Conservation (phyloP, 2,113 vertebrate species). For the Saimiri boliviensis region DNA sequence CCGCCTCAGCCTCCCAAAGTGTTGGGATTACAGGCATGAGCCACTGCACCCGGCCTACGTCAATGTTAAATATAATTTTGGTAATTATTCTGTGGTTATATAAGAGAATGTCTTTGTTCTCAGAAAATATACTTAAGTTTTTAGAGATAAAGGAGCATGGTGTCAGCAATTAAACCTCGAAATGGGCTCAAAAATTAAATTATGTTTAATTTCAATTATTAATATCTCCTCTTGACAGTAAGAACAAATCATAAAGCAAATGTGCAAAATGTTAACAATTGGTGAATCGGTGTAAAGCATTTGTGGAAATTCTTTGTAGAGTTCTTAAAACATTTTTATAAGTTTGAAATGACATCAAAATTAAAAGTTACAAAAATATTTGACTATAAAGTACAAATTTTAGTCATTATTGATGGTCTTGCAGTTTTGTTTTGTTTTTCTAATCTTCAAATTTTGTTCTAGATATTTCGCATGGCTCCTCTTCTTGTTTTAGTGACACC, state of each 20-base stretch:
- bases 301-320: background rate
- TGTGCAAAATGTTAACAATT: background rate
- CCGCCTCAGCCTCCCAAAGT: too few species aligned
- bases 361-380: slow-evolving; percentile 24
- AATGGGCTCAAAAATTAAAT: background rate
- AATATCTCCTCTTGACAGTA: background rate
- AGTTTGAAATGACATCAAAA: slow-evolving; percentile 19
- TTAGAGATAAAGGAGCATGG: background rate
- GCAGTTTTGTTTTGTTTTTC: background rate
- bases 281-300: background rate
- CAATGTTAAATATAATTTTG: slow-evolving; percentile 30
- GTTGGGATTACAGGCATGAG: too few species aligned
- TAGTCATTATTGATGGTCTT: background rate
- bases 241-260: background rate
- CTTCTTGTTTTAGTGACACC: background rate
- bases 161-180: background rate
- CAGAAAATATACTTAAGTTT: background rate
- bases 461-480: background rate
- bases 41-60: background rate
- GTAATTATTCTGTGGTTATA: slow-evolving; percentile 10
- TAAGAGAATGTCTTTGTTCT: slow-evolving; percentile 35
- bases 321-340: background rate
- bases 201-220: background rate
- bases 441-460: slow-evolving; percentile 21
- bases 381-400: slow-evolving; percentile 8